A percentile compares a stretch with the other conserved stretches of the same genome.
phyloP scores from a whole-genome alignment of 2,797 vertebrate genomes.

The Betta splendens region DNA sequence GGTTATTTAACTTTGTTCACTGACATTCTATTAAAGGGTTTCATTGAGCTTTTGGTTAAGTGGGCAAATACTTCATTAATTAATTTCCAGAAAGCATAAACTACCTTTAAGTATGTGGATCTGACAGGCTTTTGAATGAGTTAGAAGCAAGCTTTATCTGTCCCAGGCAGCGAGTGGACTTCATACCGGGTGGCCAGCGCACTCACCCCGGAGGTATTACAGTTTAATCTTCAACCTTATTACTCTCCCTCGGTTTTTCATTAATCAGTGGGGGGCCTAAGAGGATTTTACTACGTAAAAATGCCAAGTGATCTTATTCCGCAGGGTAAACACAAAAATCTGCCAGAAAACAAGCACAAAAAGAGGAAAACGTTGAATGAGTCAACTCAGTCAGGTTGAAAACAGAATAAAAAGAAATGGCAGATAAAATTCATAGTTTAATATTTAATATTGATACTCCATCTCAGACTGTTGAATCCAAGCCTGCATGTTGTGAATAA shows the following conservation, averaged over 20 bases:
- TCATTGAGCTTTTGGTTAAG: not conserved
- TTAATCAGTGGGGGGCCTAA: constrained; percentile 57
- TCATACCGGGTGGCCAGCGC: constrained; percentile 34
- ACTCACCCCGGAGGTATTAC: constrained; percentile 31
- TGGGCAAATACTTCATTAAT: too few relatives aligned
- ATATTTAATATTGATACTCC: not conserved
- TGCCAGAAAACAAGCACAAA: constrained; percentile 5
- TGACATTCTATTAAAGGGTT: not conserved
- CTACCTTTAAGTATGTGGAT: not conserved
- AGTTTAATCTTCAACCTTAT: constrained; percentile 60
- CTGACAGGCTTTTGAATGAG: constrained; percentile 8
- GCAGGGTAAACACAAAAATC: constrained; percentile 18
- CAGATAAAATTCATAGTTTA: not conserved
- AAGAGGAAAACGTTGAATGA: not conserved
- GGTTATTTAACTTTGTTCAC: not conserved
- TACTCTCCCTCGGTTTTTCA: constrained; percentile 51
- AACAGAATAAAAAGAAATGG: not conserved
- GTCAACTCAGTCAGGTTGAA: not conserved
- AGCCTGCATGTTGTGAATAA: not conserved
- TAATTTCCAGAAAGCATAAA: too few relatives aligned
- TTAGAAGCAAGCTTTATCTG: constrained; percentile 28
- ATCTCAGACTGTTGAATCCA: not conserved
- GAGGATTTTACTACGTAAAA: constrained; percentile 51
- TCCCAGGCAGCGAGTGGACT: constrained; percentile 16
- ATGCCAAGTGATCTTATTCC: constrained; percentile 29